A percentile compares a stretch with the other conserved stretches of the same genome.
phyloP scores from a whole-genome alignment of 2,113 vertebrate species.

The Porphyrio hochstetteri region DNA sequence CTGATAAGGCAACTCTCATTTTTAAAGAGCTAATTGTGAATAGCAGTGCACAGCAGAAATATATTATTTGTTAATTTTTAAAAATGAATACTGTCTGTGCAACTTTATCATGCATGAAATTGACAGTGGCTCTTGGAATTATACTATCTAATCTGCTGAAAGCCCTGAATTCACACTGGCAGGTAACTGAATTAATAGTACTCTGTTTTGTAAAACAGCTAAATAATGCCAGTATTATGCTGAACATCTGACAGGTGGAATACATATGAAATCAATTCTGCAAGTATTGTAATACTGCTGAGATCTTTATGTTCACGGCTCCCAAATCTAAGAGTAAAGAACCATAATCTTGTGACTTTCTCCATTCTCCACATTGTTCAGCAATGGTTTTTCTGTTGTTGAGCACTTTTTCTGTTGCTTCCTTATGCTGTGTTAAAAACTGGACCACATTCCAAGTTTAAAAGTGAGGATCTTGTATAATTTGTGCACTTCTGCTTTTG shows the following conservation, averaged over 20 bases:
- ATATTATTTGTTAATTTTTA: neutral
- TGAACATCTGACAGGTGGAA: neutral
- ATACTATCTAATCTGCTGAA: neutral
- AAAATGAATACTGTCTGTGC: neutral
- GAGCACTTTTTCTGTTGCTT: neutral
- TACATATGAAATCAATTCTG: neutral
- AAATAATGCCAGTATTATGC: neutral
- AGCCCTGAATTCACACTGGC: neutral
- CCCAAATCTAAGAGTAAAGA: neutral
- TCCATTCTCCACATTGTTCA: neutral
- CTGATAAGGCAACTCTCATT: neutral
- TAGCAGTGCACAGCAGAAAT: neutral
- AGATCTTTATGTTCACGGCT: neutral
- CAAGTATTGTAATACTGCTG: neutral
- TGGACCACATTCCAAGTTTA: neutral
- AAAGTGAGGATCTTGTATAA: neutral
- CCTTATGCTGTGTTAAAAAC: neutral
- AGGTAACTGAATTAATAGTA: slow-evolving; percentile 9
- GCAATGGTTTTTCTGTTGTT: neutral
- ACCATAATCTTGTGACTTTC: neutral
- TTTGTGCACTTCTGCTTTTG: neutral
- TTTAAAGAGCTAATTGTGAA: neutral
- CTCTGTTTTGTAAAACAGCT: neutral
- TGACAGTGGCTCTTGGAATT: neutral
- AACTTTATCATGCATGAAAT: neutral